These are phyloP conservation scores for Brenthis hecate DNA, from an alignment of 2,888 invertebrate species.

Conservation along the genomic window DNA sequence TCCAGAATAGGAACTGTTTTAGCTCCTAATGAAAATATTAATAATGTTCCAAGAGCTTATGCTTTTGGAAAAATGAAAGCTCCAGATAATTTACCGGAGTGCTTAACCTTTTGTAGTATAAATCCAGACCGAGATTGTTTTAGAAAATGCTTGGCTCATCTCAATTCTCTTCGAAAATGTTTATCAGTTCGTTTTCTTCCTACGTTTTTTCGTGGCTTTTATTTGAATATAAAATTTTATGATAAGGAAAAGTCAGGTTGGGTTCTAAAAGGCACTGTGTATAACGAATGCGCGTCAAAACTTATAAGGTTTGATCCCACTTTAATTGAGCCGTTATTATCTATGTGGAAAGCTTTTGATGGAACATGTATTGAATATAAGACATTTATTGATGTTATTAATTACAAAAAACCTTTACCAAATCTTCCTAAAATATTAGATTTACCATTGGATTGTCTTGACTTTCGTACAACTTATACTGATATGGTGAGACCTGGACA, in stretches of 20 bases:
- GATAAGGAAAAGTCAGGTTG: constrained; percentile 69
- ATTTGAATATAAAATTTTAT: constrained; percentile 60
- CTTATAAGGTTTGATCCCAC: constrained; percentile 70
- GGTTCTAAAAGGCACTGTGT: constrained; percentile 69
- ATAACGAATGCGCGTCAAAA: constrained; percentile 65
- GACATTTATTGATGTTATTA: constrained; percentile 74
- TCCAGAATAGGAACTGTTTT: constrained; percentile 65
- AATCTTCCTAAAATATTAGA: constrained; percentile 69
- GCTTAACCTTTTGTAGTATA: constrained; percentile 61
- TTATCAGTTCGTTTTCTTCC: constrained; percentile 58
- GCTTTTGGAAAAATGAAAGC: constrained; percentile 71
- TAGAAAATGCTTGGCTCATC: constrained; percentile 67
- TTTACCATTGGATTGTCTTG: constrained; percentile 56
- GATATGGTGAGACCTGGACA: constrained; percentile 68
- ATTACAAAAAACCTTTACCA: constrained; percentile 67
- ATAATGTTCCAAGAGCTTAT: constrained; percentile 69
- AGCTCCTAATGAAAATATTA: constrained; percentile 76
- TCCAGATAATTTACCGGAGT: constrained; percentile 70
- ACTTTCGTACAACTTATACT: constrained; percentile 66
- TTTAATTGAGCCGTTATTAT: constrained; percentile 74
- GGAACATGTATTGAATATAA: constrained; percentile 73
- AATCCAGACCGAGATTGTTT: constrained; percentile 65
- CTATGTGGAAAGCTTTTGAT: constrained; percentile 70
- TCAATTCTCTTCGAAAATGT: constrained; percentile 67
- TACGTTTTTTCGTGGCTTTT: constrained; percentile 59